phyloP scores from a whole-genome alignment of 1,140 invertebrate species.

The Zaprionus gabonicus region DNA sequence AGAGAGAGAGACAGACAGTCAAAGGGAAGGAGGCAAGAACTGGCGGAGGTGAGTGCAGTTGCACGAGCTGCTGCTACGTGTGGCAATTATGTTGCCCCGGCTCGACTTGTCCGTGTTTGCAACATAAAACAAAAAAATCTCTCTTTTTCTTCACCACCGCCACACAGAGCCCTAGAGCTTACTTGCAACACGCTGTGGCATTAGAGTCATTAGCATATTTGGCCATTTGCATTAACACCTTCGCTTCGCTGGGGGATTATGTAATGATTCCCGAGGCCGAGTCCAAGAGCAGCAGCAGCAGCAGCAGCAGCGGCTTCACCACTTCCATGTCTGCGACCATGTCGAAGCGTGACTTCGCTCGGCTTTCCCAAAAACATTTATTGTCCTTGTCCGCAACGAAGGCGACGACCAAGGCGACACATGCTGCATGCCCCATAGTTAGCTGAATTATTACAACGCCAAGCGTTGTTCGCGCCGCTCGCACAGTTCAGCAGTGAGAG shows the following conservation, averaged over 20 bases:
- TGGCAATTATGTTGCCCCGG: slow-evolving; percentile 46
- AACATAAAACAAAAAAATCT: slow-evolving; percentile 46
- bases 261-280: slow-evolving; percentile 50
- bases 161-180: slow-evolving; percentile 9
- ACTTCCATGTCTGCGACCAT: slow-evolving; percentile 41
- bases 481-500: slow-evolving; percentile 26
- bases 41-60: neutral
- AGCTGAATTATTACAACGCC: slow-evolving; percentile 78
- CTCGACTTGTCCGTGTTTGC: slow-evolving; percentile 26
- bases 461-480: slow-evolving; percentile 62
- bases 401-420: slow-evolving; percentile 43
- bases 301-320: too few species aligned
- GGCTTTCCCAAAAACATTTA: slow-evolving; percentile 77
- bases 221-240: slow-evolving; percentile 83
- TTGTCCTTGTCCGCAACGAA: slow-evolving; percentile 66
- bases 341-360: slow-evolving; percentile 66
- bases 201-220: slow-evolving; percentile 82
- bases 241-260: slow-evolving; percentile 73
- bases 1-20: neutral
- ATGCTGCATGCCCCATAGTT: slow-evolving; percentile 46
- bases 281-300: neutral
- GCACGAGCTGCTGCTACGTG: slow-evolving; percentile 41
- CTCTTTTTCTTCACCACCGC: neutral
- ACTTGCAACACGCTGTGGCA: slow-evolving; percentile 33
- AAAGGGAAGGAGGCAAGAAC: neutral